Evolutionary conservation across 1,140 invertebrate species (phyloP), one percentile per base, ranked within the genome.

Genomic region (Tyrophagus putrescentiae): DNA sequence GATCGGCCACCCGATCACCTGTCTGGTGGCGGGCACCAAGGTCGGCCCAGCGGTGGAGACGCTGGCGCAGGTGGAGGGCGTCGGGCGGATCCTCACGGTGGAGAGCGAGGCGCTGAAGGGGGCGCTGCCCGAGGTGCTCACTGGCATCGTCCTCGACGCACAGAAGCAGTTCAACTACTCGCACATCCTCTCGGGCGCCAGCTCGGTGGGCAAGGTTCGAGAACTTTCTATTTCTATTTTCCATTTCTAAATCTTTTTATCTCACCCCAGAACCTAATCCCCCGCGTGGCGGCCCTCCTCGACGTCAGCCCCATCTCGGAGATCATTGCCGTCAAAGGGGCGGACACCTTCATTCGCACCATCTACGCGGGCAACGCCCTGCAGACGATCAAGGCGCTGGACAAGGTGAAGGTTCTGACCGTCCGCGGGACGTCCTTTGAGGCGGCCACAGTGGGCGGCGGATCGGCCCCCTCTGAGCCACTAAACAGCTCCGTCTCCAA

Each of bases 301-400:
- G 91, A 98, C 77, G 89, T 96, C 0, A 93, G 90, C 4, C 91
- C 93, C 25, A 81, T 96, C 54, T 91, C 89, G 33, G 95, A 98
- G 72, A 84, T 98, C 7, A 93, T 89, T 69, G 87, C 78, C 48
- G 82, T 98, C 50, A 88, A 96, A 75, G 79, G 82, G 66, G 73
- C 84, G 29, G 91, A 97, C 66, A 98, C 91, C 0, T 99, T 98
- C 77, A 76, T 96, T 23, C 78, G 95, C 64, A 89, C 91, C 48
- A 92, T 98, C 66, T 99, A 98, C 79, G 95, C 95, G 69, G 94
- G 87, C 61, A 98, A 98, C 79, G 95, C 93, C 21, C 76, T 96
- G 63, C 77, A 92, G 68, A 94, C 93, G 1, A 71, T 98, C 48
- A 88, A 88, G 71, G 81, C 84, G 0, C 86, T 82, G 63, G 93